These are phyloP conservation scores for Cyclopterus lumpus DNA, from an alignment of 2,797 vertebrate genomes.

Conservation along the genomic window DNA sequence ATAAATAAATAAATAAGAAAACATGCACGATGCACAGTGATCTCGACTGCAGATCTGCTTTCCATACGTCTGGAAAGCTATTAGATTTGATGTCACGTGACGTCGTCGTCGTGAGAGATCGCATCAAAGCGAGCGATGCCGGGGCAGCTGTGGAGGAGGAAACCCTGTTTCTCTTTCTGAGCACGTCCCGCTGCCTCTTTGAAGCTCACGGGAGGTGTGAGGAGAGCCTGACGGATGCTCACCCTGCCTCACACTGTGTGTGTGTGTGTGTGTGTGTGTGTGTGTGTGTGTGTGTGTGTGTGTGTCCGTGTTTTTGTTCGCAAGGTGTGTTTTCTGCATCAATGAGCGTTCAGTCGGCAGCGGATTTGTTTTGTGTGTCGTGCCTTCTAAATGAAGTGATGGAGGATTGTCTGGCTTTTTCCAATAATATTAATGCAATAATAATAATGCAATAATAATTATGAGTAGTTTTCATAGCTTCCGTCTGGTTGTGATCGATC, in stretches of 20 bases:
- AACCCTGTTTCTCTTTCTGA: constrained; percentile 44
- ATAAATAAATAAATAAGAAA: no score
- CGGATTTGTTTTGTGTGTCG: not conserved
- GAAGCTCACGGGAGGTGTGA: constrained; percentile 28
- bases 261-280: not conserved
- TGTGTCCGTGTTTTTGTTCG: constrained; percentile 17
- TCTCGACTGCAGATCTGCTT: not conserved
- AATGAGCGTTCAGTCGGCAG: constrained; percentile 20
- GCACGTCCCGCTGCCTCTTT: constrained; percentile 47
- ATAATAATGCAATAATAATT: no score
- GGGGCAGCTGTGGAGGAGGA: constrained; percentile 31
- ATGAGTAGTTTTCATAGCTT: not conserved
- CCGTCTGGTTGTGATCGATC: not conserved
- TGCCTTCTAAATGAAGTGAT: not conserved
- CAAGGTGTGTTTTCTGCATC: constrained; percentile 37
- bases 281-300: not conserved
- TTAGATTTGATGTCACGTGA: constrained; percentile 6
- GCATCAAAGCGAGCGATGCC: not conserved
- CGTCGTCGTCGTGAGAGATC: not conserved
- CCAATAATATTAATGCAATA: no score
- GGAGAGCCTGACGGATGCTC: constrained; percentile 47
- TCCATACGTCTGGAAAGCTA: not conserved
- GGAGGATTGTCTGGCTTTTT: not conserved
- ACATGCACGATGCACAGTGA: not conserved
- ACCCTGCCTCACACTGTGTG: constrained; percentile 28